Base-by-base conservation (phyloP, 2,888 invertebrate genomes). In the Amorpha juglandis region DNA sequence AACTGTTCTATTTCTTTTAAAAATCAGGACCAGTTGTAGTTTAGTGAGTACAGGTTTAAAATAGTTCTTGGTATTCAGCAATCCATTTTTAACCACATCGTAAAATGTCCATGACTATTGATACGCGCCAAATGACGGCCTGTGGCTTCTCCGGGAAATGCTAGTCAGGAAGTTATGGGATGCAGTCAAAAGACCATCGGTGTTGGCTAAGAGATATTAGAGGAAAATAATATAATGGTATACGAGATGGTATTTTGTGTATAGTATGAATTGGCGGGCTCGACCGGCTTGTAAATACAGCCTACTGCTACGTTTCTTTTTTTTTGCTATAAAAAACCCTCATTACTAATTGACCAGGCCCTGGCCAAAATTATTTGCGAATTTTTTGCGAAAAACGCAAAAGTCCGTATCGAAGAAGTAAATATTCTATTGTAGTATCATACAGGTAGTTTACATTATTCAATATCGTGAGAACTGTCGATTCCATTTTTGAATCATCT, bases 61-160 rank as follows among this genome's bases (percentile, higher is more conserved):
- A 27, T 27, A 27, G 27, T 4, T 27, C 27, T 27, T 27, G 27
- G 27, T 27, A 27, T 4, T 27, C 27, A 27, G 27, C 4, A 27
- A 27, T 27, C 4, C 27, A 4, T 27, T 27, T 27, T 27, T 27
- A 27, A 27, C 27, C 27, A 27, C 27, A 27, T 27, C 27, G 64
- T 65, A 58, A 65, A 65, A 35, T 48, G 19, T 63, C 58, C 1
- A 48, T 35, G 21, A 8, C 38, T 16, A 51, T 42, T 55, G 76
- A 81, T 82, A 84, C 80, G 81, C 81, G 82, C 77, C 81, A 81
- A 81, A 84, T 82, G 82, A 81, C 83, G 81, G 82, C 75, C 85
- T 88, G 90, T 78, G 84, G 82, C 83, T 85, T 83, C 85, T 87
- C 85, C 89, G 88, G 90, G 91, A 91, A 91, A 84, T 78, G 76